Base-by-base conservation (phyloP, 2,113 vertebrate genomes). In the Orientallactaga bullata region DNA sequence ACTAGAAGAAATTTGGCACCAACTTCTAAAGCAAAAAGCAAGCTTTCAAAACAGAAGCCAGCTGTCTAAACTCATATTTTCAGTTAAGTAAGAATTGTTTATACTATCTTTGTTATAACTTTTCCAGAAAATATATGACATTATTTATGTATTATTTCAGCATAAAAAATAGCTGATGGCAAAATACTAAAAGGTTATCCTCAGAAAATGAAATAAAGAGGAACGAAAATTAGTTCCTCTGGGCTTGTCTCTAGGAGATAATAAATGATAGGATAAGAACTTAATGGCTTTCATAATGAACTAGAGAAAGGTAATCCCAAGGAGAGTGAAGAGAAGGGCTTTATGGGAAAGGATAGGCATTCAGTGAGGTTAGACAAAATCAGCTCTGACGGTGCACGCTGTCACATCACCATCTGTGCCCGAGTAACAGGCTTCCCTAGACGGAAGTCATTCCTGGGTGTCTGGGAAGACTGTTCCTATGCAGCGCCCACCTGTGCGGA, bases 41-140 rank as follows among this genome's bases (percentile, higher is more conserved):
- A 71, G 13, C 3, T 93, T 93, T 26, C 63, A 83, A 74, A 94
- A 76, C 28, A 77, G 37, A 85, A 94, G 10, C 17, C 51, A 63
- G 24, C n/a, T 91, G 73, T 94, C 39, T 58, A 89, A 93, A 89
- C 10, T 76, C 82, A 69, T 76, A 91, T 71, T 95, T 87, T 96
- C 4, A 63, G 13, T 21, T 89, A 84, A 83, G 7, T 88, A 66
- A 73, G 12, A 82, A 30, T 30, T 88, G 2, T 88, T 81, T 66
- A 24, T 85, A 61, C n/a, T 63, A 16, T 69, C 55, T 78, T 74
- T 89, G 35, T 55, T 88, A 87, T 23, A 88, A 21, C 2, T 81
- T 95, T 78, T 85, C 17, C 51, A 13, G 21, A 88, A 72, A 89
- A 88, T 68, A 24, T 23, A 63, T 71, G 61, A 18, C 24, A 85